A percentile compares a stretch with the other conserved stretches of the same genome.
Evolutionary conservation across 2,797 vertebrate genomes (phyloP).

Genomic region (Alectoris magna): DNA sequence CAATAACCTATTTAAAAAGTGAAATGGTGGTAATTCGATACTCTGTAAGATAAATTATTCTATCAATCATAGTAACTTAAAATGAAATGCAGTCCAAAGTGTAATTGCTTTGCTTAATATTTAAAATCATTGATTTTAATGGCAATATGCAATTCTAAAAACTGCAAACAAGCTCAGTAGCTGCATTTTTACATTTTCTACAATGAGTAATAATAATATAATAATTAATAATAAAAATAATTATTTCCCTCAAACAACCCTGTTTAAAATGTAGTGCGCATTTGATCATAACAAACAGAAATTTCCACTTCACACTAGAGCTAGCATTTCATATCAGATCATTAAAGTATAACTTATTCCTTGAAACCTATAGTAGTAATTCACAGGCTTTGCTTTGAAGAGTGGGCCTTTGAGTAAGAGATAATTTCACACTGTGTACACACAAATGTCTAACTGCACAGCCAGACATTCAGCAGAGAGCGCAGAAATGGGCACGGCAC

Average conservation of each 20-base stretch:
- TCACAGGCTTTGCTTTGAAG: background rate
- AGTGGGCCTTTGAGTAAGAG: background rate
- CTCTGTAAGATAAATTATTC: background rate
- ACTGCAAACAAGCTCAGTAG: background rate
- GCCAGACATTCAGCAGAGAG: background rate
- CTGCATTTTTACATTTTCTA: background rate
- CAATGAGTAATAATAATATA: background rate
- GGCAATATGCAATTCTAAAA: background rate
- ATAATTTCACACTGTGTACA: background rate
- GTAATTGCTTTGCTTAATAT: conserved; percentile 17
- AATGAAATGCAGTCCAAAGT: background rate
- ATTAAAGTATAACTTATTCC: background rate
- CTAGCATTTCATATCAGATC: background rate
- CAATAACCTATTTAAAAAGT: background rate
- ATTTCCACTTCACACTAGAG: background rate
- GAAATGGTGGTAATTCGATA: background rate
- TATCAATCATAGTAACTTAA: background rate
- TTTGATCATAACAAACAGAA: background rate
- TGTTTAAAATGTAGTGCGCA: background rate
- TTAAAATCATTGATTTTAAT: conserved; percentile 23
- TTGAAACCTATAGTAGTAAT: background rate
- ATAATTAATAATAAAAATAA: background rate
- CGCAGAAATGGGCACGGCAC: fast-evolving
- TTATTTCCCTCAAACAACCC: background rate
- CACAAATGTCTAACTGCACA: fast-evolving